Percentiles rank a stretch among this genome's conserved stretches.
These are phyloP conservation scores for Drosophila fungiperda DNA, from an alignment of 2,888 invertebrate genomes.

Conservation along the genomic window DNA sequence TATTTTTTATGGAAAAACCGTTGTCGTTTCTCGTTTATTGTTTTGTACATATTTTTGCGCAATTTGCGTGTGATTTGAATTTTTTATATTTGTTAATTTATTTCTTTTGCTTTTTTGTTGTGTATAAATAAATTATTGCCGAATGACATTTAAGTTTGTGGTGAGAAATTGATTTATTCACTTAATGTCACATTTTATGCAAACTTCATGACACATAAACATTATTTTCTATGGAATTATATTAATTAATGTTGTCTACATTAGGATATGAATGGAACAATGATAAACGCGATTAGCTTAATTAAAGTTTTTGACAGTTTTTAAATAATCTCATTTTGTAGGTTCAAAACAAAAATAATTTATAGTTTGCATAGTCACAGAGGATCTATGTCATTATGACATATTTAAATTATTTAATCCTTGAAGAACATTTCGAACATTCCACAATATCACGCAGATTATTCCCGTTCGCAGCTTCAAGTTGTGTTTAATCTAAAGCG, in stretches of 20 bases:
- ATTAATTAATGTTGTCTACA: conserved; percentile 44
- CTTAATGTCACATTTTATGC: conserved; percentile 29
- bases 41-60: conserved; percentile 37
- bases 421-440: background rate
- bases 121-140: conserved; percentile 41
- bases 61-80: conserved; percentile 52
- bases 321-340: conserved; percentile 2
- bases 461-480: conserved; percentile 25
- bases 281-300: conserved; percentile 24
- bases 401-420: background rate
- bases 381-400: background rate
- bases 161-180: conserved; percentile 58
- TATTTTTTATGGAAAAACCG: conserved; percentile 54
- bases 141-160: conserved; percentile 59
- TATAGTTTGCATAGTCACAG: background rate
- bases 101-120: conserved; percentile 17
- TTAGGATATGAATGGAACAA: conserved; percentile 5
- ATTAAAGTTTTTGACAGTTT: conserved; percentile 29
- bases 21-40: conserved; percentile 47
- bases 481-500: conserved; percentile 51
- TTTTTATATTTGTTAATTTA: conserved; percentile 41
- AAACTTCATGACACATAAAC: conserved; percentile 33
- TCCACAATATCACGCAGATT: conserved; percentile 19
- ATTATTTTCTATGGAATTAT: conserved; percentile 34
- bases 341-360: background rate